Base-by-base conservation (phyloP, 2,797 vertebrate genomes). In the Myotis pilosus region DNA sequence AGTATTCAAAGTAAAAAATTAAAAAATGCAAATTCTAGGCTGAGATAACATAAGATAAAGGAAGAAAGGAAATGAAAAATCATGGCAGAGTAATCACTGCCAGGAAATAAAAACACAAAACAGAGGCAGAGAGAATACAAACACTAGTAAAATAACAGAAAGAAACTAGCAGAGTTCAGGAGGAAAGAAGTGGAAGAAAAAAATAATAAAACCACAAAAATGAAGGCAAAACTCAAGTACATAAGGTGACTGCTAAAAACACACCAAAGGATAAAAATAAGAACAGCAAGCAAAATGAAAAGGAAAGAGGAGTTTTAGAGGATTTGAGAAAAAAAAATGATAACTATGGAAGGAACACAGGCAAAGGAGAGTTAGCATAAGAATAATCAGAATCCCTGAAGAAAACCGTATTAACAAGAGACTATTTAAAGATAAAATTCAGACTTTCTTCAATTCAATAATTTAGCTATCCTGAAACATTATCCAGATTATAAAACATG, bases 201-300 rank as follows among this genome's bases (percentile, higher is more conserved):
- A 87, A 20, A 66, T 11, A 55, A 68, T 64, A 66, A 87, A 60
- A 87, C 38, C 16, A 51, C 10, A 84, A 64, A 94, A 82, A 79
- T 47, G 11, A 95, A 53, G 30, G 23, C 23, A 60, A 80, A 60
- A 66, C 16, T 44, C 10, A 74, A 92, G 55, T 69, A 10, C 2
- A 22, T 49, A 49, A 49, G 13, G 15, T 23, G 22, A 91, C 23
- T 44, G 10, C 41, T 47, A 33, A 88, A 80, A 82, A 80, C 33
- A 94, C 22, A 71, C 12, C 41, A 80, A 64, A 86, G n/a, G 11
- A 25, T 72, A 85, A 68, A 93, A 72, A 78, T 49, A 23, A 91
- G 49, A 84, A 82, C 13, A 95, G 38, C 57, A 71, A 17, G n/a
- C 71, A 88, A 64, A 88, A 88, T 72, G 25, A 92, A 91, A 92